phyloP scores from a whole-genome alignment of 2,888 invertebrate species.

The Callinectes sapidus region DNA sequence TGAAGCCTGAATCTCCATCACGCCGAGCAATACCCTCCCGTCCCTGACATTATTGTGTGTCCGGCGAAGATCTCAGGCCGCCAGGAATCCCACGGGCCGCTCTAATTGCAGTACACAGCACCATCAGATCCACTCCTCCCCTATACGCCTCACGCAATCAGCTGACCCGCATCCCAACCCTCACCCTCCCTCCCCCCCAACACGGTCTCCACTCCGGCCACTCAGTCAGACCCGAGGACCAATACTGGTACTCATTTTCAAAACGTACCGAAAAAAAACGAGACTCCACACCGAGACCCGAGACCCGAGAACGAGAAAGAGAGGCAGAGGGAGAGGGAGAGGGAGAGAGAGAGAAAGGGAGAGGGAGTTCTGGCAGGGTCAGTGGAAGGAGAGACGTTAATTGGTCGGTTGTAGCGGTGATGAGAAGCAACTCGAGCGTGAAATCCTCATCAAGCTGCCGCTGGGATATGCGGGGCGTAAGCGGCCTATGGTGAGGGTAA shows the following conservation, averaged over 20 bases:
- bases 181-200: background rate
- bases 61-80: slow-evolving; percentile 32
- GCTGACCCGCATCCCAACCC: slow-evolving; percentile 34
- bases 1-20: slow-evolving; percentile 6
- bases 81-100: slow-evolving; percentile 41
- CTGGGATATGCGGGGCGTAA: slow-evolving; percentile 42
- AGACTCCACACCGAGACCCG: background rate
- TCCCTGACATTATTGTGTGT: slow-evolving; percentile 45
- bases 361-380: slow-evolving; percentile 42
- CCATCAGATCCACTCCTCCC: slow-evolving; percentile 41
- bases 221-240: background rate
- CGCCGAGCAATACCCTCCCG: slow-evolving; percentile 5
- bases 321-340: background rate
- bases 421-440: slow-evolving; percentile 61
- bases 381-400: slow-evolving; percentile 50
- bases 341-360: slow-evolving; percentile 41
- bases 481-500: slow-evolving; percentile 22
- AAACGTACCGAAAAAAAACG: background rate
- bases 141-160: slow-evolving; percentile 35
- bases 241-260: background rate
- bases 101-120: slow-evolving; percentile 45
- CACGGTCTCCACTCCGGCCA: background rate
- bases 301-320: slow-evolving; percentile 26
- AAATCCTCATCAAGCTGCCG: slow-evolving; percentile 57
- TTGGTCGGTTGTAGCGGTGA: slow-evolving; percentile 56